A percentile compares a stretch with the other conserved stretches of the same genome.
phyloP scores from a whole-genome alignment of 2,797 vertebrate species.

The Echeneis naucrates region DNA sequence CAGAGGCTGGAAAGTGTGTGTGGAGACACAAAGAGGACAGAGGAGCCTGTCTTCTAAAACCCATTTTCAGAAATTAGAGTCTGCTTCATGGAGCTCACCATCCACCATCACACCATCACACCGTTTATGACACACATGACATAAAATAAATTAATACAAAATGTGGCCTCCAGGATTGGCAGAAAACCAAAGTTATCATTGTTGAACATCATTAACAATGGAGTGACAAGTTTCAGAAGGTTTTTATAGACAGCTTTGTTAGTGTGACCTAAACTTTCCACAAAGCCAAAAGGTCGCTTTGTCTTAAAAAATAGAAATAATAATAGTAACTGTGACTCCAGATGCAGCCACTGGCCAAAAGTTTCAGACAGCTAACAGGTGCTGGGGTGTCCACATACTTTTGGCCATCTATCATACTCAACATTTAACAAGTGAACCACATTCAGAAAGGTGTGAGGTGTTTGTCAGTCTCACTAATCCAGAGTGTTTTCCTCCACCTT shows the following conservation, averaged over 20 bases:
- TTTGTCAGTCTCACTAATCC: neutral
- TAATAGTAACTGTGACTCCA: neutral
- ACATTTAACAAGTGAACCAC: neutral
- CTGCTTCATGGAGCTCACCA: slow-evolving; percentile 42
- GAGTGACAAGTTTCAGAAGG: too few species aligned
- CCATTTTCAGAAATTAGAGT: neutral
- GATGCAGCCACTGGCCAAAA: neutral
- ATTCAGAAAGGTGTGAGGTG: neutral
- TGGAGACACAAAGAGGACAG: neutral
- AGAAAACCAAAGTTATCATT: too few species aligned
- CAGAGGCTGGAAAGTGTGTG: neutral
- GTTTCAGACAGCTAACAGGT: neutral
- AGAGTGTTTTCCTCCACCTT: neutral
- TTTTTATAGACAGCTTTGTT: too few species aligned
- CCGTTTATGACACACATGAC: neutral
- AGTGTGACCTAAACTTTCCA: neutral
- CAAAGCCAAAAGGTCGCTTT: neutral
- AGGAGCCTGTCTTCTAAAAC: neutral
- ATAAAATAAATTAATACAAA: neutral
- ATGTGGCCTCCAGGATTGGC: too few species aligned
- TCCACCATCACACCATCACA: slow-evolving; percentile 52
- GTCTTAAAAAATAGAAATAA: too few species aligned
- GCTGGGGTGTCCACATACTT: neutral
- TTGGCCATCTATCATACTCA: neutral
- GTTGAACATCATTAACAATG: too few species aligned